phyloP scores from a whole-genome alignment of 2,797 vertebrate genomes.

The Distichodus sexfasciatus region DNA sequence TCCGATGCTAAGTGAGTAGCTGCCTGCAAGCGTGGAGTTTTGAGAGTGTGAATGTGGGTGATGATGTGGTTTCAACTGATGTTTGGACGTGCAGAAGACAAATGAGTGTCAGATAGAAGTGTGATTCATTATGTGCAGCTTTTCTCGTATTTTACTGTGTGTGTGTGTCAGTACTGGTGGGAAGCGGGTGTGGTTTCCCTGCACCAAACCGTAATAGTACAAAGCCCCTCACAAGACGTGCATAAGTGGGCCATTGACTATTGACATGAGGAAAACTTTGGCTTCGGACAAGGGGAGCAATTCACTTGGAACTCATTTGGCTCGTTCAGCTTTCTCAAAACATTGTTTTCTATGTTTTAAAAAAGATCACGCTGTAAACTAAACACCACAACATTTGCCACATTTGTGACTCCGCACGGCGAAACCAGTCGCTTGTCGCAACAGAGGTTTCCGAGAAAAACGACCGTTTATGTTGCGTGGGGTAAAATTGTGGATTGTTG shows the following conservation, averaged over 20 bases:
- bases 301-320: conserved; percentile 21
- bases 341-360: no score
- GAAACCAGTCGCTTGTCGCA: no score
- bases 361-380: no score
- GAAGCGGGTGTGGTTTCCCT: conserved; percentile 42
- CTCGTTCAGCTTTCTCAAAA: not conserved
- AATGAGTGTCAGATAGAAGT: not conserved
- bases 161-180: not conserved
- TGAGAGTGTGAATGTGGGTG: not conserved
- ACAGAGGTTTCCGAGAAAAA: no score
- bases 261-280: conserved; percentile 52
- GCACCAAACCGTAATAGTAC: conserved; percentile 56
- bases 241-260: conserved; percentile 71
- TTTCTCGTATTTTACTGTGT: not conserved
- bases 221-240: conserved; percentile 53
- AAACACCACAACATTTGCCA: no score
- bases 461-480: no score
- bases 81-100: not conserved
- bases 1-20: conserved; percentile 24
- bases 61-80: not conserved
- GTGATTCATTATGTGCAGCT: not conserved
- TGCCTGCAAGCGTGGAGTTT: conserved; percentile 28
- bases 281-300: conserved; percentile 17
- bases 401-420: no score
- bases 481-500: no score